Base-by-base conservation (phyloP, 2,797 vertebrate genomes). In the Hypotaenidia philippensis region DNA sequence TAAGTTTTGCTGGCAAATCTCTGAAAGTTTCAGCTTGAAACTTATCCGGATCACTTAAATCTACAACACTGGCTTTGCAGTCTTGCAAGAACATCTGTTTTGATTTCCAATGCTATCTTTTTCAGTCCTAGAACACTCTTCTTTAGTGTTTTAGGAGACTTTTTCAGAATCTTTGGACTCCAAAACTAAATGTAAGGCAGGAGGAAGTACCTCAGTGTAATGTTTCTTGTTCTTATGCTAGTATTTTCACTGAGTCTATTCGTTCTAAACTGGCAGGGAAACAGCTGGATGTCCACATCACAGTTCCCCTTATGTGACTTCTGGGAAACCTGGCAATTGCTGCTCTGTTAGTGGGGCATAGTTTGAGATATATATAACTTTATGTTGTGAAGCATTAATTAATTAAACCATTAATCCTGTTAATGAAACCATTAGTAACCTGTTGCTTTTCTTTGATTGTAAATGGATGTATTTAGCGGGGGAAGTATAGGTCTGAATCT, bases 1-100 rank as follows among this genome's bases (percentile, higher is more conserved):
- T 93, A 92, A 85, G 50, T 93, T 95, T 95, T 93, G 13, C 82
- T 94, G 87, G 84, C 76, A 96, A 92, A 96, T 91, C 76, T 89
- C 80, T 90, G 77, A 90, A 97, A 93, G 66, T 96, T 95, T 95
- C 72, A 89, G 79, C 89, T 83, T 88, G 91, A 76, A 95, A 81
- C 74, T 96, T 95, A 93, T 53, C 91, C 3, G 5, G 85, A 86
- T 95, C 70, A 79, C 56, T 94, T 94, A 90, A 94, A 88, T 84
- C 66, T 88, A 88, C 85, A 94, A 86, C 19, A 26, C 63, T 79
- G 91, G 79, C 84, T 96, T 97, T 93, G 34, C 89, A 79, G 82
- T 61, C 59, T 89, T 91, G 59, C 65, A 82, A 76, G 77, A 93
- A 93, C 89, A 90, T 96, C 93, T 95, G 88, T 89, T 95, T 94